Conservation (phyloP, 2,797 vertebrate species). For the Acanthopagrus latus region DNA sequence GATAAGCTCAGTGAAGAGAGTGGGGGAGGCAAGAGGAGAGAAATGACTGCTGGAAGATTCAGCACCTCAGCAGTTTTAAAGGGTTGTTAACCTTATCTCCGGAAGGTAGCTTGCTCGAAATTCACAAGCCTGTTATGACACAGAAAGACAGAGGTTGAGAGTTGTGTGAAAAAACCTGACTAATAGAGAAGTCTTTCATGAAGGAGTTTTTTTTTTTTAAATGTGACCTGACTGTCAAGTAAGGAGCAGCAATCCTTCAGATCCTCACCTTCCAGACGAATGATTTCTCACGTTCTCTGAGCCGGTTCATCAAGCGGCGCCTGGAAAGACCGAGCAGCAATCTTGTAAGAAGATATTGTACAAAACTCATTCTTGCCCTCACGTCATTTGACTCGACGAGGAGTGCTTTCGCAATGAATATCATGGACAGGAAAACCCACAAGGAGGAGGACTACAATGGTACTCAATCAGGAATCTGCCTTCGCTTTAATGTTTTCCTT, state of each 20-base stretch:
- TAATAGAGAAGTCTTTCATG: slow-evolving; percentile 14
- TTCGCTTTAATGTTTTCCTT: slow-evolving; percentile 51
- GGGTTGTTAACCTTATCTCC: slow-evolving; percentile 52
- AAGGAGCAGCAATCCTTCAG: neutral
- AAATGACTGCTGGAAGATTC: slow-evolving; percentile 20
- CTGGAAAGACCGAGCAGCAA: neutral
- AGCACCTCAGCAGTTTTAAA: slow-evolving; percentile 52
- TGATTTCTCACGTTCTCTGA: neutral
- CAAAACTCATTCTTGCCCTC: slow-evolving; percentile 13
- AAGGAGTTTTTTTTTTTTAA: slow-evolving; percentile 21
- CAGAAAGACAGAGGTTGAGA: slow-evolving; percentile 8
- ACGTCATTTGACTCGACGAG: slow-evolving; percentile 46
- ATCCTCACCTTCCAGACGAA: slow-evolving; percentile 21
- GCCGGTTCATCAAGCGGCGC: neutral
- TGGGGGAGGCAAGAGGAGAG: neutral
- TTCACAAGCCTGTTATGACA: slow-evolving; percentile 28
- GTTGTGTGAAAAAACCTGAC: slow-evolving; percentile 17
- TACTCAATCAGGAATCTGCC: slow-evolving; percentile 42
- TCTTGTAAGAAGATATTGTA: neutral
- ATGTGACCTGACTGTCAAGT: neutral
- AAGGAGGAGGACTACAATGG: slow-evolving; percentile 23
- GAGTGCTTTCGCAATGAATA: slow-evolving; percentile 35
- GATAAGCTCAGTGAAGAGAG: slow-evolving; percentile 46
- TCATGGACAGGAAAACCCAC: slow-evolving; percentile 20
- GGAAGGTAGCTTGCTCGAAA: slow-evolving; percentile 25